Evolutionary conservation across 2,888 invertebrate genomes (phyloP).

Genomic region (Plebejus anna): DNA sequence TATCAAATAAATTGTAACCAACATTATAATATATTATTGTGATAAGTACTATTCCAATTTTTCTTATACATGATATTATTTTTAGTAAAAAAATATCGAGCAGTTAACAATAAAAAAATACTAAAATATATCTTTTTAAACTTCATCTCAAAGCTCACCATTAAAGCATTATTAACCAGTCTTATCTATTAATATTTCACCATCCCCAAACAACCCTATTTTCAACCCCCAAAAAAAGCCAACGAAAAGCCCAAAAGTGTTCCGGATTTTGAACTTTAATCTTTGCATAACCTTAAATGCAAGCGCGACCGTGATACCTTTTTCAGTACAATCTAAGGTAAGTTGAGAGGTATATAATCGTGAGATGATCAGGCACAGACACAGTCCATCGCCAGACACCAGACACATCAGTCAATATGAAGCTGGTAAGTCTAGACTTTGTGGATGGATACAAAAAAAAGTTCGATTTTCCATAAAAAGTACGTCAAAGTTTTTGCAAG

Average conservation of each 20-base stretch:
- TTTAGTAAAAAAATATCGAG: too few relatives aligned
- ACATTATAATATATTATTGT: too few relatives aligned
- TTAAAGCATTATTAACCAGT: too few relatives aligned
- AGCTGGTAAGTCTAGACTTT: constrained; percentile 63
- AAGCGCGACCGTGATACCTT: constrained; percentile 65
- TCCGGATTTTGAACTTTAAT: constrained; percentile 27
- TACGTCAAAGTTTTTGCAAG: not conserved
- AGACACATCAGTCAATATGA: constrained; percentile 59
- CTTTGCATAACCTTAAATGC: constrained; percentile 31
- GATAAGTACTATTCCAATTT: too few relatives aligned
- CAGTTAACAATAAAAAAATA: too few relatives aligned
- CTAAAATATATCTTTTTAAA: too few relatives aligned
- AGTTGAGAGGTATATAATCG: constrained; percentile 61
- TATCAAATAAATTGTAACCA: too few relatives aligned
- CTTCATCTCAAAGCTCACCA: too few relatives aligned
- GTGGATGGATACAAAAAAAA: not conserved
- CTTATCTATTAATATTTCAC: too few relatives aligned
- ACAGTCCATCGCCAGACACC: constrained; percentile 59
- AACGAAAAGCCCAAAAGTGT: constrained; percentile 15
- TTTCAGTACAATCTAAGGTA: constrained; percentile 60
- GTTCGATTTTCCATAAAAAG: not conserved
- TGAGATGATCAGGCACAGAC: constrained; percentile 51
- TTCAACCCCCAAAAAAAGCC: not conserved
- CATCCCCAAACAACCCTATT: not conserved
- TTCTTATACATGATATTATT: too few relatives aligned